phyloP scores from a whole-genome alignment of 2,888 invertebrate species.

The Pyrrhosoma nymphula region DNA sequence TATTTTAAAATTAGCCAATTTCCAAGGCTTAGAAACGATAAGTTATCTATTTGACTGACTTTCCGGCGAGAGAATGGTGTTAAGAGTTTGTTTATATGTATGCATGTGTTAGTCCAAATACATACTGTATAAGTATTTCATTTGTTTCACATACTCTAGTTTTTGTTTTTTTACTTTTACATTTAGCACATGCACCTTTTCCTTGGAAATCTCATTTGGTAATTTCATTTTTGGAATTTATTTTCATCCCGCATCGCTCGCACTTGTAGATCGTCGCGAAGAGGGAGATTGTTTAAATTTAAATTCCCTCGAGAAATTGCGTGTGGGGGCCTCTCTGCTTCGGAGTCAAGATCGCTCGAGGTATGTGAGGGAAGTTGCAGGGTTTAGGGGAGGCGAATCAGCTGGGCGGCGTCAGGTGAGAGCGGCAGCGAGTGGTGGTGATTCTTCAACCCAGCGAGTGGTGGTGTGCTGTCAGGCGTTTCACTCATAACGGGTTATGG shows the following conservation, averaged over 20 bases:
- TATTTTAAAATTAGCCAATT: too few species aligned
- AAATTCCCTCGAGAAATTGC: background rate
- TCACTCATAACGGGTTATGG: background rate
- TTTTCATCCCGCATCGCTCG: background rate
- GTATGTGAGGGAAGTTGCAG: background rate
- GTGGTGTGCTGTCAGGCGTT: background rate
- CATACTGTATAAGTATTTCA: too few species aligned
- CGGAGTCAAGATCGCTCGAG: background rate
- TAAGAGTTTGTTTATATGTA: too few species aligned
- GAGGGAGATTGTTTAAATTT: background rate
- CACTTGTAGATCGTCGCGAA: background rate
- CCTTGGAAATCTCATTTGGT: too few species aligned
- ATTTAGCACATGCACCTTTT: too few species aligned
- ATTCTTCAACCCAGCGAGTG: background rate
- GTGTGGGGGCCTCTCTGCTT: background rate
- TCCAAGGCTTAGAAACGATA: too few species aligned
- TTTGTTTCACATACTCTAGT: too few species aligned
- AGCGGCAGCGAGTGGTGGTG: background rate
- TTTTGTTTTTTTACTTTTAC: too few species aligned
- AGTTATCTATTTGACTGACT: too few species aligned
- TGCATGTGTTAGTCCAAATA: too few species aligned
- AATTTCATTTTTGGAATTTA: too few species aligned
- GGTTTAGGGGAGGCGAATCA: background rate
- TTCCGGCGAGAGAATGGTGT: too few species aligned
- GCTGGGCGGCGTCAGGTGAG: conserved; percentile 3